Evolutionary conservation across 2,113 vertebrate species (phyloP).

Genomic region (Poecilia latipinna): DNA sequence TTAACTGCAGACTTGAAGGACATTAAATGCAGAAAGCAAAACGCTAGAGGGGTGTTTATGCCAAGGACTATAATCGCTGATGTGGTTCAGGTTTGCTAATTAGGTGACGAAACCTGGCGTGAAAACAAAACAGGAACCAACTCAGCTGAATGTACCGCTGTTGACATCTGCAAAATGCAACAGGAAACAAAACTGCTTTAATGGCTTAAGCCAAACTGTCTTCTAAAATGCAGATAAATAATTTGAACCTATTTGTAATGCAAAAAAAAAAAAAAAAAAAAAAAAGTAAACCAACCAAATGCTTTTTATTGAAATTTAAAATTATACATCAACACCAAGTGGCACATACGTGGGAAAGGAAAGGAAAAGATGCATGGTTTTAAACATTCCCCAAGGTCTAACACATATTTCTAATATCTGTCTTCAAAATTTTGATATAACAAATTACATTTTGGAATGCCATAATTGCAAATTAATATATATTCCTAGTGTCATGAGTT

Average conservation of each 20-base stretch:
- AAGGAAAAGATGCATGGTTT: background rate
- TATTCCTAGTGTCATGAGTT: too few relatives aligned
- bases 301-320: background rate
- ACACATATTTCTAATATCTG: background rate
- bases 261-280: background rate
- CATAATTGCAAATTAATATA: background rate
- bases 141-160: background rate
- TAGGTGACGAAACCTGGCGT: background rate
- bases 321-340: background rate
- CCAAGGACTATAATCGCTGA: background rate
- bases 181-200: background rate
- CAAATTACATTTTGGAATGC: background rate
- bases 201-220: background rate
- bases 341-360: background rate
- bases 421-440: background rate
- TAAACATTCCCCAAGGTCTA: background rate
- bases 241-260: background rate
- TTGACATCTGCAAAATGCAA: background rate
- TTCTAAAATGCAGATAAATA: background rate
- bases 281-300: background rate
- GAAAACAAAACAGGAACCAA: background rate
- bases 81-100: background rate
- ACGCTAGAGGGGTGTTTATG: background rate
- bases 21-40: background rate
- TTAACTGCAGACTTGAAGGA: background rate